Base-by-base conservation (phyloP, 2,113 vertebrate genomes). In the Carettochelys insculpta region DNA sequence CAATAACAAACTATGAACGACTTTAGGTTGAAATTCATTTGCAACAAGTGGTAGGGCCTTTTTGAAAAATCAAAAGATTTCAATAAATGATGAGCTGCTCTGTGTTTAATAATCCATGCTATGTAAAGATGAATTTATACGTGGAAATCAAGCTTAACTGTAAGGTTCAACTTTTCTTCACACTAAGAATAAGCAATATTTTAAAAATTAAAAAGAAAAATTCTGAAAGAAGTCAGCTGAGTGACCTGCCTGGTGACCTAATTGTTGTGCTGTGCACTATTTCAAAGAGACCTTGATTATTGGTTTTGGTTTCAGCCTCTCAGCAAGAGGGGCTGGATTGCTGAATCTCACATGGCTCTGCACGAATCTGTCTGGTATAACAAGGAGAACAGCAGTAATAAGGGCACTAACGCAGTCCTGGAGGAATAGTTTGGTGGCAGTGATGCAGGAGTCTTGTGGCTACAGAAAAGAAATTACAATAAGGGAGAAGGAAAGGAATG, bases 391-490 rank as follows among this genome's bases (percentile, higher is more conserved):
- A 41, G 56, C 2, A 47, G 48, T 52, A 90, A 54, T 61, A 31
- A 4, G 3, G 19, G 6, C 17, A 0, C 71, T 20, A 65, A 90
- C 61, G 31, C 25, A 54, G 16, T 82, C 65, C 90, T 80, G 43
- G 17, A 76, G 43, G 16, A 52, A 51, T 51, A 95, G 51, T 48
- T 48, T 41, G 52, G 24, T 43, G 76, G 22, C 52, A 77, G 71
- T 22, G 31, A 86, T 43, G n/a, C 85, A 48, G 27, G 16, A 38
- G 54, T 3, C 22, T 13, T 14, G 2, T 0, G 29, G 51, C 48
- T 43, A 3, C 29, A 85, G 47, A 25, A 4, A 3, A 25, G 20
- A 17, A 53, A 48, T 0, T 1, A 56, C 68, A 53, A 1, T 0
- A 24, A 85, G 2, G 43, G 20, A 27, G 27, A 92, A 78, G 77